Conservation (phyloP, 92 coral and sea anemone genomes). For the Muricea muricata region DNA sequence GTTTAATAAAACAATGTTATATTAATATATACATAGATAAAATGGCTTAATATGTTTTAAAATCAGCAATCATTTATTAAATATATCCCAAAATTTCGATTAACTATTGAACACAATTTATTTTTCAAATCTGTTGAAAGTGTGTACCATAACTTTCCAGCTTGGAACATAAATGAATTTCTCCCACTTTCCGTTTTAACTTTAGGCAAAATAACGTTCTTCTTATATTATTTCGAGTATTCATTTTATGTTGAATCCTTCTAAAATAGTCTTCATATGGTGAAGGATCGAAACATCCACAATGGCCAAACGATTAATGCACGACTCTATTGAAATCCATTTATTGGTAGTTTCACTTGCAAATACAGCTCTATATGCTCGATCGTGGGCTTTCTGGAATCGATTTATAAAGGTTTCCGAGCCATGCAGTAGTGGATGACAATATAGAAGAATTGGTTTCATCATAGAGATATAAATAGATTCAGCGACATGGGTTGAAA, state of each 20-base stretch:
- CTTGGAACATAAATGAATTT: conserved; percentile 6
- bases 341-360: background rate
- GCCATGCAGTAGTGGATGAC: conserved; percentile 6
- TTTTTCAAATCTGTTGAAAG: too few relatives aligned
- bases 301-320: background rate
- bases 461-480: background rate
- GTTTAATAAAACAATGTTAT: too few relatives aligned
- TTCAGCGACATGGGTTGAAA: background rate
- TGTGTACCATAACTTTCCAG: background rate
- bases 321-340: background rate
- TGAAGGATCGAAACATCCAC: background rate
- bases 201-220: background rate
- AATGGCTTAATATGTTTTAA: too few relatives aligned
- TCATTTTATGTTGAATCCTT: conserved; percentile 9
- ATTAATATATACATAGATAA: too few relatives aligned
- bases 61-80: background rate
- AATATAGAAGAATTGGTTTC: conserved; percentile 22
- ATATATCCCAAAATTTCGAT: background rate
- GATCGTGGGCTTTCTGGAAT: background rate
- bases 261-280: background rate
- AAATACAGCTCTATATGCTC: background rate
- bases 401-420: background rate
- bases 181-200: conserved; percentile 1
- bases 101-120: too few relatives aligned
- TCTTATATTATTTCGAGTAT: conserved; percentile 1